Conservation (phyloP, 2,113 vertebrate genomes). For the Tragelaphus imberbis region DNA sequence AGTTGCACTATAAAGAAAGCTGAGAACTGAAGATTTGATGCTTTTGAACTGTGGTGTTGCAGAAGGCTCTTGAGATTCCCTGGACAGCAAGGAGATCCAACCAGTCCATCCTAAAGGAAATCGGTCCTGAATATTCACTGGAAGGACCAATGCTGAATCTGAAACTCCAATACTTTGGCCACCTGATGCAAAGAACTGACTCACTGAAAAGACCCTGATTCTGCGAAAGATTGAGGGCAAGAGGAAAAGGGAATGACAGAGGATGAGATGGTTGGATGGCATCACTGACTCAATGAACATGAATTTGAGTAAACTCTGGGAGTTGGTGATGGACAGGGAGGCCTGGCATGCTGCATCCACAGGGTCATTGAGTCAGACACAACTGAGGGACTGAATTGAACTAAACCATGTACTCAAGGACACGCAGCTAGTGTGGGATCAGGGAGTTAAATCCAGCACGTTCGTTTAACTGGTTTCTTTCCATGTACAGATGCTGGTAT, state of each 20-base stretch:
- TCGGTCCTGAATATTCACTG: background rate
- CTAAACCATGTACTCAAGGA: background rate
- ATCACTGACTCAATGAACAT: background rate
- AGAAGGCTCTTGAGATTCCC: background rate
- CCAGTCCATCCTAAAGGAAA: background rate
- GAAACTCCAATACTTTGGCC: background rate
- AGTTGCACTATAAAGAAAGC: background rate
- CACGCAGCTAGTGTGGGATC: background rate
- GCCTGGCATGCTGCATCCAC: background rate
- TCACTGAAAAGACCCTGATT: background rate
- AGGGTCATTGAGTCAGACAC: too few relatives aligned
- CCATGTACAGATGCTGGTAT: background rate
- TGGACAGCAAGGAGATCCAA: background rate
- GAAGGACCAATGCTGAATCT: background rate
- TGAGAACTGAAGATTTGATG: background rate
- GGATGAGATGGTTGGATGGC: background rate
- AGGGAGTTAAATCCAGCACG: background rate
- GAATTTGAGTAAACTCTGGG: background rate
- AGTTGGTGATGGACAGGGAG: background rate
- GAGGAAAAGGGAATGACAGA: background rate
- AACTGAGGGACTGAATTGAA: background rate
- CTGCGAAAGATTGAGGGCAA: background rate
- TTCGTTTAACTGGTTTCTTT: background rate
- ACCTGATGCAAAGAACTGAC: background rate
- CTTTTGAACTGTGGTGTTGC: background rate